Evolutionary conservation across 2,888 invertebrate species (phyloP), one percentile per base, ranked within the genome.

Genomic region (Pachycephus smyrnensis): DNA sequence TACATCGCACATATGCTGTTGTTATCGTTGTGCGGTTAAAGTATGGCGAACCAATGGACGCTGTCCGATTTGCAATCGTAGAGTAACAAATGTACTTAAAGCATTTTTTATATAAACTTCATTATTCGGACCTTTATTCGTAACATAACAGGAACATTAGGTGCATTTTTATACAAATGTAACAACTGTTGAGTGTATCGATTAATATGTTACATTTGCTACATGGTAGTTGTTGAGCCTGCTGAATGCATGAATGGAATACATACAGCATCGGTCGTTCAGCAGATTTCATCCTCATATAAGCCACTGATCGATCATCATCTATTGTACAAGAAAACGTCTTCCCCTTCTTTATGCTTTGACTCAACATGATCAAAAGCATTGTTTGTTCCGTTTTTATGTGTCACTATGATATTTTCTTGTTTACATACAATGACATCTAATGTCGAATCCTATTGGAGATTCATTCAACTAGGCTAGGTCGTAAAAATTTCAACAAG

Each of bases 11-110:
- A 94, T 94, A 82, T 95, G 95, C 86, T 95, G 95, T 82, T 96
- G 96, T 86, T 96, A 95, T 84, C 93, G 93, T 77, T 96, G 96
- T 89, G 95, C 95, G 0, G 92, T 94, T 71, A 94, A 94, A 85
- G 94, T 94, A 0, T 95, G 95, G 94, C 92, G 92, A 23, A 93
- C 92, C 40, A 93, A 93, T 1, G 94, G 94, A 84, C 91, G 94
- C 36, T 96, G 96, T 88, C 95, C 96, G 1, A 92, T 95, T 3
- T 96, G 96, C 87, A 95, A 95, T 84, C 92, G 94, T 79, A 94
- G 94, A 91, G 94, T 95, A 9, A 94, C 93, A 84, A 95, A 95
- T 86, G 94, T 95, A 0, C 89, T 95, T 77, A 94, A 93, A 87
- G 93, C 94, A 30, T 94, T 94, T 80, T 87, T 84, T 77, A 84